A percentile compares a stretch with the other conserved stretches of the same genome.
These are phyloP conservation scores for Xestia c-nigrum DNA, from an alignment of 2,888 invertebrate species.

Conservation along the genomic window DNA sequence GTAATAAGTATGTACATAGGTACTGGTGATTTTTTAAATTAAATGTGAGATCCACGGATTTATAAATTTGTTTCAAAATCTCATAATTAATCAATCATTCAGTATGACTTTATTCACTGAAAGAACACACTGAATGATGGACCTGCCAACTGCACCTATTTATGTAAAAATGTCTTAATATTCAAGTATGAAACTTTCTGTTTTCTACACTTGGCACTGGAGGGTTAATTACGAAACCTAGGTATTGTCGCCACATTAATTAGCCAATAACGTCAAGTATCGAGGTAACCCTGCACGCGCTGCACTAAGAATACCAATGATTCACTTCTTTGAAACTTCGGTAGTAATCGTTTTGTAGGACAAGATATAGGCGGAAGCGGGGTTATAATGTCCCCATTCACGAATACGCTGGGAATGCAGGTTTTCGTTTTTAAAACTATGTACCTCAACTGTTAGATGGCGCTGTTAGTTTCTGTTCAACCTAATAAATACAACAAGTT, in stretches of 20 bases:
- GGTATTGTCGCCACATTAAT: conserved; percentile 55
- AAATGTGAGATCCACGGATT: too few relatives aligned
- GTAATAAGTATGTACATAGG: too few relatives aligned
- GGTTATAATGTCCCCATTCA: background rate
- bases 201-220: conserved; percentile 47
- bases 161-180: conserved; percentile 4
- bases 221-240: conserved; percentile 50
- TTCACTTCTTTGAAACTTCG: conserved; percentile 59
- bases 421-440: too few relatives aligned
- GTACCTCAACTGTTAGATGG: too few relatives aligned
- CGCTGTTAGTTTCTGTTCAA: too few relatives aligned
- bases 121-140: background rate
- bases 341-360: background rate
- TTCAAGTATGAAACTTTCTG: conserved; percentile 38
- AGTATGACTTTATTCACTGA: too few relatives aligned
- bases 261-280: conserved; percentile 50
- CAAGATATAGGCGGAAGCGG: conserved; percentile 19
- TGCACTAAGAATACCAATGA: conserved; percentile 64
- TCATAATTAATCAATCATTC: too few relatives aligned
- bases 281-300: conserved; percentile 42
- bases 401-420: too few relatives aligned
- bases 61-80: too few relatives aligned
- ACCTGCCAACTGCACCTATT: conserved; percentile 1
- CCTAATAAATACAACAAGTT: too few relatives aligned
- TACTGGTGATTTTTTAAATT: too few relatives aligned